Conservation (phyloP, 2,797 vertebrate genomes). For the Pipistrellus pygmaeus region DNA sequence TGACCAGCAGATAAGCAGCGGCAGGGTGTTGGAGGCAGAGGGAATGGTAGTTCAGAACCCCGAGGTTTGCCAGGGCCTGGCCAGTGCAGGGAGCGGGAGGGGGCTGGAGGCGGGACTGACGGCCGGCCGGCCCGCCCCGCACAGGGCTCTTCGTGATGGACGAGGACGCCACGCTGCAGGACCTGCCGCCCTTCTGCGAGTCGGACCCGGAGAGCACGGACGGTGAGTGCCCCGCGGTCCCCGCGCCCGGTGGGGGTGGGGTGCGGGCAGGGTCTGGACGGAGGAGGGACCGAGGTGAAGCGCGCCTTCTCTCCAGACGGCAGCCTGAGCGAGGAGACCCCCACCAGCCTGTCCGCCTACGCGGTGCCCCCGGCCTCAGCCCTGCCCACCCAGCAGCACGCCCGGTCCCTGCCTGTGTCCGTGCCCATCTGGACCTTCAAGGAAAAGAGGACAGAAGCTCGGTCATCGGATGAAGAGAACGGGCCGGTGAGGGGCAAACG, state of each 20-base stretch:
- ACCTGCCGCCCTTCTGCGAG: constrained; percentile 95
- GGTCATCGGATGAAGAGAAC: constrained; percentile 85
- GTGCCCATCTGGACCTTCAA: constrained; percentile 95
- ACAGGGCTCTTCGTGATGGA: constrained; percentile 96
- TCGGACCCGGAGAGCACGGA: constrained; percentile 97
- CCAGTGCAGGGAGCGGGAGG: not conserved
- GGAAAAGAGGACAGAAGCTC: constrained; percentile 83
- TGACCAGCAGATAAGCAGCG: no score
- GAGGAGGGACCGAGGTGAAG: not conserved
- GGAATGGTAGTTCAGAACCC: no score
- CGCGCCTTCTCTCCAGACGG: constrained; percentile 82
- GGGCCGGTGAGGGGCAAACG: constrained; percentile 74
- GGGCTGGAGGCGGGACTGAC: rapidly evolving
- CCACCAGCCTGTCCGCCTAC: constrained; percentile 71
- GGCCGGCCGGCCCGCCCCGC: rapidly evolving
- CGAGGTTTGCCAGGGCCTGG: not conserved
- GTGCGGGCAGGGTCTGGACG: no score
- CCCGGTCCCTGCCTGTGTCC: constrained; percentile 94
- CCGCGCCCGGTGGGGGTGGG: rapidly evolving
- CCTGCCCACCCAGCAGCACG: constrained; percentile 89
- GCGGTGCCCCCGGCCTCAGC: constrained; percentile 47
- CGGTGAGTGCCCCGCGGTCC: constrained; percentile 85
- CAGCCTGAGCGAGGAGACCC: constrained; percentile 92
- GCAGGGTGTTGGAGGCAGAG: not conserved
- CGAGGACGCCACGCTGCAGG: constrained; percentile 93